Conservation (phyloP, 2,888 invertebrate genomes). For the Drosophila dives region DNA sequence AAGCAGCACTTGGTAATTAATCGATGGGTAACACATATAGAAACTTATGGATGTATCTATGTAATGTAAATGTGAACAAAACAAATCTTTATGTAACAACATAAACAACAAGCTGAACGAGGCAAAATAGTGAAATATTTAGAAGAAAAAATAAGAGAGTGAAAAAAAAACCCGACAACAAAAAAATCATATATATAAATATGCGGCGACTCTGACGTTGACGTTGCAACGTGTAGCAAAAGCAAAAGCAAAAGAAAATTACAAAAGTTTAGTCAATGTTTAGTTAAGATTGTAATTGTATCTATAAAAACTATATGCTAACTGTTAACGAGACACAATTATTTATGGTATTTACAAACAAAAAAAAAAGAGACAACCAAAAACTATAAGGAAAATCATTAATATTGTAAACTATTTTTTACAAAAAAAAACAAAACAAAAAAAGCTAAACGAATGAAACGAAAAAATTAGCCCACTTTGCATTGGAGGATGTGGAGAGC, state of each 20-base stretch:
- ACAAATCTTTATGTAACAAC: conserved; percentile 31
- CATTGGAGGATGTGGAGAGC: conserved; percentile 35
- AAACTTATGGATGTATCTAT: conserved; percentile 66
- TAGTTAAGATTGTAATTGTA: conserved; percentile 68
- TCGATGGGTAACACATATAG: conserved; percentile 37
- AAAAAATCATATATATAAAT: conserved; percentile 15
- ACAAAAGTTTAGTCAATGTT: conserved; percentile 75
- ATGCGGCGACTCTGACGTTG: conserved; percentile 47
- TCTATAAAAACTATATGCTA: conserved; percentile 53
- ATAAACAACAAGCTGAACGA: conserved; percentile 22
- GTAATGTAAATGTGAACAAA: conserved; percentile 69
- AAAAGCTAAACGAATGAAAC: conserved; percentile 29
- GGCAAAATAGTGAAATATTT: conserved; percentile 70
- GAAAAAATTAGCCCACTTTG: conserved; percentile 59
- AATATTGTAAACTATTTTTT: conserved; percentile 78
- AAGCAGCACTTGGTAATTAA: conserved; percentile 41
- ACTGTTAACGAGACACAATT: conserved; percentile 77
- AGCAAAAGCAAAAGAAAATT: conserved; percentile 61
- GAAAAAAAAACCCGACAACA: background rate
- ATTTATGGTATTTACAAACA: conserved; percentile 75
- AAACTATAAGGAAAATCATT: conserved; percentile 44
- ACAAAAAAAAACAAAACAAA: conserved; percentile 36
- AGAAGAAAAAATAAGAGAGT: conserved; percentile 29
- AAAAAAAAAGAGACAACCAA: conserved; percentile 21
- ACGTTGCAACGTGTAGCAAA: conserved; percentile 68